These are phyloP conservation scores for Stenolophus ochropezus DNA, from an alignment of 2,888 invertebrate species.

Conservation along the genomic window DNA sequence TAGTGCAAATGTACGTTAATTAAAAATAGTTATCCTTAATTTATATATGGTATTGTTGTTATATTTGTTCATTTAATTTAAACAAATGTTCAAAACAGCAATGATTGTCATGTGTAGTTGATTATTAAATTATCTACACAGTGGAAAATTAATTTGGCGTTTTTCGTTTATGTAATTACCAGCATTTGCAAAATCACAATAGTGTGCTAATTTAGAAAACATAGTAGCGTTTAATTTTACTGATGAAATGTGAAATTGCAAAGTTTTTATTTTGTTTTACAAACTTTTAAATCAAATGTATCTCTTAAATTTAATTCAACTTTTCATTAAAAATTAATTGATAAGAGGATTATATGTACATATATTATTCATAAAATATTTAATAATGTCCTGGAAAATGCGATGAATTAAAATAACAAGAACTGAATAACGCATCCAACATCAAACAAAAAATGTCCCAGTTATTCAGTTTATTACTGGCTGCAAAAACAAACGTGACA, in stretches of 20 bases:
- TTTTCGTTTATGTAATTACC: slow-evolving; percentile 17
- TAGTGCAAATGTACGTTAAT: too few relatives aligned
- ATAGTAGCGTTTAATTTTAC: background rate
- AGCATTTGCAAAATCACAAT: slow-evolving; percentile 26
- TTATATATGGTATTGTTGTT: background rate
- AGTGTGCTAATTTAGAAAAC: background rate
- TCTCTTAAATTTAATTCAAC: too few relatives aligned
- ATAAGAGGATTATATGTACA: too few relatives aligned
- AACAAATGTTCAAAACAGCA: background rate
- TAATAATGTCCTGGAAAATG: too few relatives aligned
- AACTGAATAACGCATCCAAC: background rate
- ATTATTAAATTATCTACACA: background rate
- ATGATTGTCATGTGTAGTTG: background rate
- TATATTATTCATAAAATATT: too few relatives aligned
- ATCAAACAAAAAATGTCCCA: background rate
- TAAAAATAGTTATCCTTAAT: background rate
- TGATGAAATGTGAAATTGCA: too few relatives aligned
- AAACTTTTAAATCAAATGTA: too few relatives aligned
- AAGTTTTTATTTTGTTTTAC: too few relatives aligned
- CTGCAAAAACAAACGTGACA: background rate
- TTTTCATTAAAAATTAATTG: too few relatives aligned
- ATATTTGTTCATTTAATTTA: background rate
- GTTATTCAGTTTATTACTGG: background rate
- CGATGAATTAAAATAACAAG: background rate
- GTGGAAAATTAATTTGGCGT: slow-evolving; percentile 28